Base-by-base conservation (phyloP, 2,797 vertebrate genomes). In the Lithobates pipiens region DNA sequence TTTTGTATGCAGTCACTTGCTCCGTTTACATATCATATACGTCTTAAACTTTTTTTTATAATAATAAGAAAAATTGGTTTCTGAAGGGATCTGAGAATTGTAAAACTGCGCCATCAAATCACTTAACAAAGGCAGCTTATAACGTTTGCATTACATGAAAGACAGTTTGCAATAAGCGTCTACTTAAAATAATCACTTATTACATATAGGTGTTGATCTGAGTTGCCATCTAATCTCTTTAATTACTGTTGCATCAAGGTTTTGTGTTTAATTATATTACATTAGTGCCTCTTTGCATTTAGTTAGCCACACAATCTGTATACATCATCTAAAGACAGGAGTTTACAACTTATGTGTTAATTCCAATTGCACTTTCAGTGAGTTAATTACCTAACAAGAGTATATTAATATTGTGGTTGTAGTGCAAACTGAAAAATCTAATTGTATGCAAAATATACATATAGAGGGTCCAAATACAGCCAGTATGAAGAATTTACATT, bases 1-100 rank as follows among this genome's bases (percentile, higher is more conserved):
- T 81, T 88, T 68, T 69, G 69, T 90, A 88, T 80, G 88, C 88
- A 83, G 88, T 88, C 88, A 86, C 88, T 88, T 70, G 80, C 75
- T 85, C 84, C 88, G 88, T 88, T 90, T 89, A 90, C 84, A 89
- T 85, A 85, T 79, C 79, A 76, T 79, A 61, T 46, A 32, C 85
- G 87, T 85, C 80, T 88, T 77, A 74, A 76, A 76, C 69, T 78
- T 82, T 84, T 78, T 54, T 76, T 39, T 83, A 82, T 80, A 84
- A 86, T 79, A 73, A 80, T 78, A 63, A 73, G 61, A 73, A 82
- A 82, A 77, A 72, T 36, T 57, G 23, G 57, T 73, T 72, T 83
- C 70, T 76, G 21, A 70, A 46, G 71, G 54, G 72, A 76, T 79
- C 57, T 80, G 71, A 84, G 74, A 80, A 83, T 79, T 83, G 81